Conservation (phyloP, 2,113 vertebrate species). For the Brachirus orientalis region DNA sequence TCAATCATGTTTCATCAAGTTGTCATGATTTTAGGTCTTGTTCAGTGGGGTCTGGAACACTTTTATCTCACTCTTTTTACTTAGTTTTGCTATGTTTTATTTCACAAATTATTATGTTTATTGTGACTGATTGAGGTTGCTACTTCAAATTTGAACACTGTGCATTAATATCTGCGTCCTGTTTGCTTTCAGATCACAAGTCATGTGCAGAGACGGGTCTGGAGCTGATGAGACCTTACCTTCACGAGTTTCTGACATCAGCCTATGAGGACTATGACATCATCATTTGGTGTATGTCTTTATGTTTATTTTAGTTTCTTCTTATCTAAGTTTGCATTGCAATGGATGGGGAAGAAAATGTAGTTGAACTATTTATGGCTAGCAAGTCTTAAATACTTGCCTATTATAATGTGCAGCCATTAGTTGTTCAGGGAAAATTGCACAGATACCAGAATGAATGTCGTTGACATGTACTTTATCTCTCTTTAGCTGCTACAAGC, state of each 20-base stretch:
- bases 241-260: constrained; percentile 97
- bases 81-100: no score
- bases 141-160: neutral
- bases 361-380: no score
- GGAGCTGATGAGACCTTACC: constrained; percentile 97
- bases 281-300: constrained; percentile 98
- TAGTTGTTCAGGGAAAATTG: no score
- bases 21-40: neutral
- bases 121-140: no score
- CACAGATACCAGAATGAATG: no score
- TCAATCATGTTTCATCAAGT: no score
- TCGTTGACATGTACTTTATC: constrained; percentile 27
- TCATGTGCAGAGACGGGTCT: constrained; percentile 98
- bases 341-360: neutral
- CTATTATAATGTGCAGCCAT: no score
- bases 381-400: no score
- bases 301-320: neutral
- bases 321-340: neutral
- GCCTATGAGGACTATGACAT: constrained; percentile 99
- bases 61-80: no score
- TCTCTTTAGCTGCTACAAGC: constrained; percentile 93
- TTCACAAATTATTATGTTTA: no score
- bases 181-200: constrained; percentile 89
- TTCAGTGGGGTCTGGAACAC: no score
- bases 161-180: constrained; percentile 6